Percentiles rank a stretch among this genome's conserved stretches.
Conservation (phyloP, 2,888 invertebrate species). For the Troglohyphantes excavatus region DNA sequence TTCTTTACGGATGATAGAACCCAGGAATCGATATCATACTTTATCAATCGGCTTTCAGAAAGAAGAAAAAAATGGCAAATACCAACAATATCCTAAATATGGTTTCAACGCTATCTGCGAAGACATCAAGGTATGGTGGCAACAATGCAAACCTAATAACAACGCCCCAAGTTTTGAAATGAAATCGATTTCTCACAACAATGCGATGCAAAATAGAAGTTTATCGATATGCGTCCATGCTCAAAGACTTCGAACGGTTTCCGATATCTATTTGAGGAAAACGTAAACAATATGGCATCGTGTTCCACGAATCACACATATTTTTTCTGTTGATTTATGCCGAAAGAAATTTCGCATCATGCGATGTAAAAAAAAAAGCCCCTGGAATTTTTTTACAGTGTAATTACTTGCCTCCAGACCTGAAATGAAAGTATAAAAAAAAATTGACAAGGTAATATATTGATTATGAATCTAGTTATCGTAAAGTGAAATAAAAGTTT, state of each 20-base stretch:
- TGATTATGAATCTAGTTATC: constrained; percentile 57
- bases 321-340: constrained; percentile 35
- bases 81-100: constrained; percentile 34
- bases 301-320: not conserved
- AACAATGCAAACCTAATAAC: constrained; percentile 37
- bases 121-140: not conserved
- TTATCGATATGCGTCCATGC: constrained; percentile 55
- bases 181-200: constrained; percentile 50
- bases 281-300: constrained; percentile 53
- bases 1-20: not conserved
- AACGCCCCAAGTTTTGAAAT: not conserved
- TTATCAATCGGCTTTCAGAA: not conserved
- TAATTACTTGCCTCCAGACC: constrained; percentile 30
- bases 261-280: constrained; percentile 51
- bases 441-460: constrained; percentile 11
- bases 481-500: not conserved
- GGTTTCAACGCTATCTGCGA: constrained; percentile 29
- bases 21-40: not conserved
- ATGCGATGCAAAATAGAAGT: constrained; percentile 56
- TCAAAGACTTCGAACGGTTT: constrained; percentile 67
- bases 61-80: constrained; percentile 18
- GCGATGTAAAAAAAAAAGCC: not conserved
- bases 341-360: not conserved
- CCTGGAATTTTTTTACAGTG: not conserved
- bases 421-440: not conserved